phyloP scores from a whole-genome alignment of 2,888 invertebrate genomes.

The Apamea epomidion region DNA sequence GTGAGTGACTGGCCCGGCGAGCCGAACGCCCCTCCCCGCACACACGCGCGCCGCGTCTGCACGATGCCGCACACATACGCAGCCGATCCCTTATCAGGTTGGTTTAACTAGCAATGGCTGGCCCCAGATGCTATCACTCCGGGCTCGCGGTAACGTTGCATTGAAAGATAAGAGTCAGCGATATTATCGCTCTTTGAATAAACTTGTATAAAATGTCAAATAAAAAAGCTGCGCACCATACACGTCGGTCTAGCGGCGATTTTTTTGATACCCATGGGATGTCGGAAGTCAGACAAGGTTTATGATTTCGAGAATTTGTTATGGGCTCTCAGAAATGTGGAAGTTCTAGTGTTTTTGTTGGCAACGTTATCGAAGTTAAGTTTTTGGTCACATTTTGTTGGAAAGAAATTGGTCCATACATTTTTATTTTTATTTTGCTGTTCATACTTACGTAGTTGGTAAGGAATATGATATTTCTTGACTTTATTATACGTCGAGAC shows the following conservation, averaged over 20 bases:
- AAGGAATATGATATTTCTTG: not conserved
- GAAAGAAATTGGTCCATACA: not conserved
- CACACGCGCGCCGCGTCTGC: slow-evolving; percentile 72
- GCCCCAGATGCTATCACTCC: slow-evolving; percentile 88
- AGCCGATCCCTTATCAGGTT: slow-evolving; percentile 87
- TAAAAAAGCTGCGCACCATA: slow-evolving; percentile 88
- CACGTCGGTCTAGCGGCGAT: slow-evolving; percentile 83
- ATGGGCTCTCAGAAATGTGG: slow-evolving; percentile 58
- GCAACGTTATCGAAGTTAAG: not conserved
- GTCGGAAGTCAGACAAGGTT: slow-evolving; percentile 68
- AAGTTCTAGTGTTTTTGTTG: slow-evolving; percentile 39
- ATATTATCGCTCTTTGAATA: slow-evolving; percentile 90
- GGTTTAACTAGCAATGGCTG: slow-evolving; percentile 90
- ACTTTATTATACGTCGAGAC: slow-evolving; percentile 23
- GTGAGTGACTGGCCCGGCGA: slow-evolving; percentile 88
- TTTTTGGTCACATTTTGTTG: slow-evolving; percentile 8
- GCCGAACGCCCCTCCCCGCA: slow-evolving; percentile 83
- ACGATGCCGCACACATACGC: slow-evolving; percentile 78
- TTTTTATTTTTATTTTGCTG: not conserved
- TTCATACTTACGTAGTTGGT: slow-evolving; percentile 35
- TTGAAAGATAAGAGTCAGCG: slow-evolving; percentile 90
- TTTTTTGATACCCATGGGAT: slow-evolving; percentile 77
- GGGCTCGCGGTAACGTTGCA: slow-evolving; percentile 90
- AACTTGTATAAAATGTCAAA: slow-evolving; percentile 91
- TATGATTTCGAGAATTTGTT: slow-evolving; percentile 61